These are phyloP conservation scores for Alethe diademata DNA, from an alignment of 2,113 vertebrate species.

Conservation along the genomic window DNA sequence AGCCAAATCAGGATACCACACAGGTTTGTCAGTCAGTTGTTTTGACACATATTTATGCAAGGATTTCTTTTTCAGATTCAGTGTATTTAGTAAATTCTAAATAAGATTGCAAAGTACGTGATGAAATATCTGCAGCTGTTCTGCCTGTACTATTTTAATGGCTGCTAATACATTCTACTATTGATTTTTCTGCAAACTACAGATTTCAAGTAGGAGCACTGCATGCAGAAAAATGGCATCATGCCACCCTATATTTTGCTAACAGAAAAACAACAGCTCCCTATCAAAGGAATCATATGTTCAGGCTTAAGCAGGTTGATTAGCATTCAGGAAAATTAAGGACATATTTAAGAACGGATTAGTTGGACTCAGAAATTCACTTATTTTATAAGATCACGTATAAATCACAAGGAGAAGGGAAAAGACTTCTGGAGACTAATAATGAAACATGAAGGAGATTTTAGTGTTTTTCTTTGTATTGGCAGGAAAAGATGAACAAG, in stretches of 20 bases:
- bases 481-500: neutral
- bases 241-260: neutral
- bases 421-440: neutral
- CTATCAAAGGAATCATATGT: neutral
- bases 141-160: neutral
- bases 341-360: neutral
- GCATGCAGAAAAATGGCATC: neutral
- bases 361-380: neutral
- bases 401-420: neutral
- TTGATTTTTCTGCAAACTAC: constrained; percentile 3
- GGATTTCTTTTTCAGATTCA: constrained; percentile 5
- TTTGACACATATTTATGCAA: neutral
- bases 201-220: constrained; percentile 9
- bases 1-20: neutral
- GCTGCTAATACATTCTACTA: neutral
- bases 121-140: constrained; percentile 19
- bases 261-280: neutral
- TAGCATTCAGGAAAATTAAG: constrained; percentile 1
- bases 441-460: neutral
- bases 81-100: neutral
- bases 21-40: neutral
- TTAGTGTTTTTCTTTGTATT: neutral
- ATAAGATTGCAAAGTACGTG: neutral
- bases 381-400: neutral
- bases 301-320: neutral